Conservation (phyloP, 2,113 vertebrate species). For the Potamarius usumacintae region DNA sequence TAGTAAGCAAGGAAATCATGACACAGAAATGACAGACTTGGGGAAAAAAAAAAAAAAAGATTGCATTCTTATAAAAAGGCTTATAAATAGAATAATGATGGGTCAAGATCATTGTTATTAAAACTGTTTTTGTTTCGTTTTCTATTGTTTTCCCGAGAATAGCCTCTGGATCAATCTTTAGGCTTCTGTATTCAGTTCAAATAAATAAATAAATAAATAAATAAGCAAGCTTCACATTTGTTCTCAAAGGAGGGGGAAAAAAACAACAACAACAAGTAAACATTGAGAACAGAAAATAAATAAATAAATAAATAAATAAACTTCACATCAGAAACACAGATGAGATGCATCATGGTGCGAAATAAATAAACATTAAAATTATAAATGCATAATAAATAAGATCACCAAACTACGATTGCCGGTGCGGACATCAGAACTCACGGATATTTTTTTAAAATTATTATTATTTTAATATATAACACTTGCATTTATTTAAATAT, state of each 20-base stretch:
- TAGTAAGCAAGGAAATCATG: slow-evolving; percentile 51
- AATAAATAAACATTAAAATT: slow-evolving; percentile 58
- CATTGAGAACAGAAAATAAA: slow-evolving; percentile 58
- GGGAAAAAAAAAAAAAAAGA: slow-evolving; percentile 40
- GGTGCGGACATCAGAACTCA: slow-evolving; percentile 66
- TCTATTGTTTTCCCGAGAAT: not conserved
- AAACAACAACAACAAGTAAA: slow-evolving; percentile 50
- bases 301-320: slow-evolving; percentile 51
- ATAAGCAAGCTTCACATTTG: slow-evolving; percentile 42
- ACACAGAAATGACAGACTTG: slow-evolving; percentile 60
- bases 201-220: slow-evolving; percentile 48
- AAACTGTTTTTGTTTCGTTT: not conserved
- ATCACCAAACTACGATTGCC: slow-evolving; percentile 73
- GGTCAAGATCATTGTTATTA: slow-evolving; percentile 44
- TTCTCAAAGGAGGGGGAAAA: slow-evolving; percentile 58
- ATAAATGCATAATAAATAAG: slow-evolving; percentile 67
- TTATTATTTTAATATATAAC: slow-evolving; percentile 15
- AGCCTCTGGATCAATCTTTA: slow-evolving; percentile 10
- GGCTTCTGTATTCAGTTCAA: slow-evolving; percentile 45
- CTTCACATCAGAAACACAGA: slow-evolving; percentile 58
- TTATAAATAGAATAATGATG: slow-evolving; percentile 59
- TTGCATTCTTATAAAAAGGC: slow-evolving; percentile 69
- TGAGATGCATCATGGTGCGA: slow-evolving; percentile 53
- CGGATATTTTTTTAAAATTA: slow-evolving; percentile 45
- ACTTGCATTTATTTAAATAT: slow-evolving; percentile 69